phyloP scores from a whole-genome alignment of 2,888 invertebrate genomes.

The Mythimna vitellina region DNA sequence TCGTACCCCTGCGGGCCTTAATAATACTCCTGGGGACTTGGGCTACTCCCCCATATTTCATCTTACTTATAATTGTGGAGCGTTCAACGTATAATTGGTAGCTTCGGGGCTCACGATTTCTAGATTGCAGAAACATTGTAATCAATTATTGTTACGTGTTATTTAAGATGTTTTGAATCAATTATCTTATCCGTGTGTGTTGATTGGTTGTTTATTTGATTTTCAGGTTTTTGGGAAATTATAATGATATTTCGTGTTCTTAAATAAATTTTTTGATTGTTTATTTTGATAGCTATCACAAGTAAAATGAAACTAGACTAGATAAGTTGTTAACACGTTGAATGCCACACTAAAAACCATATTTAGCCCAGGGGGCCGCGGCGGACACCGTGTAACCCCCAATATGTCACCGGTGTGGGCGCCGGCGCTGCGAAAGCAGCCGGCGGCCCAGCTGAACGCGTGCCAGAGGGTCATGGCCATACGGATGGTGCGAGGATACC shows the following conservation, averaged over 20 bases:
- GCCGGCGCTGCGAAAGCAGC: too few relatives aligned
- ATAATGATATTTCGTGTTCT: background rate
- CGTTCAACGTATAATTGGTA: conserved; percentile 56
- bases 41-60: conserved; percentile 58
- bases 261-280: background rate
- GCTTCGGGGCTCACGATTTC: conserved; percentile 51
- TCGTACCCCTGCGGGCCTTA: conserved; percentile 46
- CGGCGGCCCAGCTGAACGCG: too few relatives aligned
- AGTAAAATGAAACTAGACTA: background rate
- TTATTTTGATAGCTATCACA: background rate
- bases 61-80: conserved; percentile 60
- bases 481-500: too few relatives aligned
- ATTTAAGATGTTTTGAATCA: conserved; percentile 26
- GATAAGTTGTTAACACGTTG: too few relatives aligned
- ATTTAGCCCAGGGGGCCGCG: too few relatives aligned
- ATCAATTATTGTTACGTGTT: conserved; percentile 51
- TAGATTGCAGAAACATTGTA: conserved; percentile 55
- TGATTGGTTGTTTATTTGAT: background rate
- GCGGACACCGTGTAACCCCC: too few relatives aligned
- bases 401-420: too few relatives aligned
- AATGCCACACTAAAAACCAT: too few relatives aligned
- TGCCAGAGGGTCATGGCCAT: too few relatives aligned
- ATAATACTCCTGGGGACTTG: conserved; percentile 48
- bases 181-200: background rate
- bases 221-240: background rate